A percentile compares a stretch with the other conserved stretches of the same genome.
Conservation (phyloP, 37 sponge, comb jelly and placozoan genomes). For the Agelas oroides region DNA sequence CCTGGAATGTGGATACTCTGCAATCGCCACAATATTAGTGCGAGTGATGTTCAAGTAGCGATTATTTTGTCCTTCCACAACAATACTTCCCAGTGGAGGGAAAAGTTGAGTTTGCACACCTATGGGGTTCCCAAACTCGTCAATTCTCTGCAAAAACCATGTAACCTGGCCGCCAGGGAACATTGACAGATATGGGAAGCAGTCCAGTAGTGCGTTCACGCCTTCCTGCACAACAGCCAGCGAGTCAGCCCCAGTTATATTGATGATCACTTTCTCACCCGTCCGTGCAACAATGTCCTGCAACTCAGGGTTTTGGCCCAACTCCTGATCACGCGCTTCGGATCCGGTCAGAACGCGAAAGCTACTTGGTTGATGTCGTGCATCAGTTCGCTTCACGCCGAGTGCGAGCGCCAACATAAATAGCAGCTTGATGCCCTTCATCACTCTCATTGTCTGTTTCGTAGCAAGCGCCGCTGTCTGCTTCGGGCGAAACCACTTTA, state of each 20-base stretch:
- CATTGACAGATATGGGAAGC: not conserved
- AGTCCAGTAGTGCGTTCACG: conserved; percentile 4
- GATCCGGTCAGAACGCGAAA: not conserved
- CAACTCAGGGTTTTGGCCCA: not conserved
- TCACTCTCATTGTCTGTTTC: too few species aligned
- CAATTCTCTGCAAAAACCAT: not conserved
- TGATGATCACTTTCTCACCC: not conserved
- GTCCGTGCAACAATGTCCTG: not conserved
- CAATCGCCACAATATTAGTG: not conserved
- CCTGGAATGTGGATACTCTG: not conserved
- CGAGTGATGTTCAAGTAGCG: not conserved
- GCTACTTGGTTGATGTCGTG: too few species aligned
- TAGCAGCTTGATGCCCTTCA: too few species aligned
- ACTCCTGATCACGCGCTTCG: not conserved
- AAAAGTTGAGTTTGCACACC: too few species aligned
- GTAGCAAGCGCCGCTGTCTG: too few species aligned
- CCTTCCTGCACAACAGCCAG: not conserved
- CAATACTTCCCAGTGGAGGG: too few species aligned
- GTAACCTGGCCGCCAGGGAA: not conserved
- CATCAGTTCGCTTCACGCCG: too few species aligned
- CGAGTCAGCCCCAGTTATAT: not conserved
- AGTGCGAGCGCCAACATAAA: too few species aligned
- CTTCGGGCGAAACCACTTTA: too few species aligned
- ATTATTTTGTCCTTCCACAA: not conserved
- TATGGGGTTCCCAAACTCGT: too few species aligned